phyloP scores from a whole-genome alignment of 2,113 vertebrate genomes.

The Tiliqua scincoides region DNA sequence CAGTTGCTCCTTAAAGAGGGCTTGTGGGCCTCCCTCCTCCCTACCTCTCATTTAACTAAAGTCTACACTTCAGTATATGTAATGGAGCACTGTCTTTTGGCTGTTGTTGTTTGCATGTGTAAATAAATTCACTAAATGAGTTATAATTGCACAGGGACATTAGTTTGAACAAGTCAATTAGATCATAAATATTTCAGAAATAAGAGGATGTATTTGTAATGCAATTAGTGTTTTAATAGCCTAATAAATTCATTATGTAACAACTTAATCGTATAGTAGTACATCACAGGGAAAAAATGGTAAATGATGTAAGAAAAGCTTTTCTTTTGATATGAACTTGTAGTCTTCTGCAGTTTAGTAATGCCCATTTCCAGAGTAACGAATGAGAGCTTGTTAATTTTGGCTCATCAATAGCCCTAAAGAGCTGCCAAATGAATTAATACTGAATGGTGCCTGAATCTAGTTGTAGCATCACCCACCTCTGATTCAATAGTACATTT shows the following conservation, averaged over 20 bases:
- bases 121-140: constrained; percentile 75
- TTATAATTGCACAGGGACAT: constrained; percentile 74
- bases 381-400: constrained; percentile 63
- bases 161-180: constrained; percentile 77
- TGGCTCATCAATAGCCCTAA: constrained; percentile 65
- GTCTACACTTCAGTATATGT: constrained; percentile 6
- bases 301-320: constrained; percentile 65
- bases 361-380: constrained; percentile 65
- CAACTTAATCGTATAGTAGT: constrained; percentile 70
- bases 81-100: constrained; percentile 51
- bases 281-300: constrained; percentile 63
- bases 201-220: constrained; percentile 73
- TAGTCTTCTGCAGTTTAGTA: constrained; percentile 66
- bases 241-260: constrained; percentile 72
- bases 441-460: constrained; percentile 7
- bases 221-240: constrained; percentile 74
- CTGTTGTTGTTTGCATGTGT: constrained; percentile 62
- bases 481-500: constrained; percentile 49
- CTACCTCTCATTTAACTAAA: not conserved
- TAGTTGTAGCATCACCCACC: constrained; percentile 47
- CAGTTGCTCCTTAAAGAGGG: not conserved
- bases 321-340: constrained; percentile 39
- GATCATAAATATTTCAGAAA: constrained; percentile 75
- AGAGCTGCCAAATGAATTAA: constrained; percentile 58
- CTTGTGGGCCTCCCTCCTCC: not conserved